These are phyloP conservation scores for Sebastes taczanowskii DNA, from an alignment of 2,797 vertebrate species.

Conservation along the genomic window DNA sequence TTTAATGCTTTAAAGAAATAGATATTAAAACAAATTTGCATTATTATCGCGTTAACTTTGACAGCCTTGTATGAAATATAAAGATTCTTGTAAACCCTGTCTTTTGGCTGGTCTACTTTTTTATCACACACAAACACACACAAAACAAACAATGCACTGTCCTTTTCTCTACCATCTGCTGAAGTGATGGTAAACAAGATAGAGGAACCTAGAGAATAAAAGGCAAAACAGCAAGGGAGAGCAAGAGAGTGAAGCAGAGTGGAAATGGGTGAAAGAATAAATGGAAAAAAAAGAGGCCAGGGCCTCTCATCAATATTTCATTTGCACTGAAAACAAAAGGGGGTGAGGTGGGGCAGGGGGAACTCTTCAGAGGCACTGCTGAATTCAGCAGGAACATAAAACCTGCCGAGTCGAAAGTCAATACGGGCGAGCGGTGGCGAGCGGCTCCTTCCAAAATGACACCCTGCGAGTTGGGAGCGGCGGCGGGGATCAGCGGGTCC, in stretches of 20 bases:
- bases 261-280: slow-evolving; percentile 25
- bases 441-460: slow-evolving; percentile 52
- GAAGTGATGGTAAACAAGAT: slow-evolving; percentile 12
- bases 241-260: slow-evolving; percentile 2
- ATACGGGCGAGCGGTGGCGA: slow-evolving; percentile 36
- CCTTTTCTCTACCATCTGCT: not conserved
- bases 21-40: no score
- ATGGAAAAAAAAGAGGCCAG: slow-evolving; percentile 16
- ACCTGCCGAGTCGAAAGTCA: slow-evolving; percentile 51
- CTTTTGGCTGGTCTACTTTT: not conserved
- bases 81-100: not conserved
- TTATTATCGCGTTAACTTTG: no score
- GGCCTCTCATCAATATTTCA: slow-evolving; percentile 71
- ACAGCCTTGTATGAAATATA: not conserved
- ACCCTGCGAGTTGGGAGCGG: slow-evolving; percentile 28
- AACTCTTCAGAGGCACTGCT: slow-evolving; percentile 24
- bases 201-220: not conserved
- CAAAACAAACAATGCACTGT: not conserved
- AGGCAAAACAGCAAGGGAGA: slow-evolving; percentile 18
- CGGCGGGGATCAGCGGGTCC: slow-evolving; percentile 35
- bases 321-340: slow-evolving; percentile 52
- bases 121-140: no score
- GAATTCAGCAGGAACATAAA: slow-evolving; percentile 63
- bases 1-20: no score
- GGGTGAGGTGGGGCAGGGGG: not conserved